Percentiles rank a stretch among this genome's conserved stretches.
Evolutionary conservation across 2,888 invertebrate genomes (phyloP).

Genomic region (Aphrophora alni): DNA sequence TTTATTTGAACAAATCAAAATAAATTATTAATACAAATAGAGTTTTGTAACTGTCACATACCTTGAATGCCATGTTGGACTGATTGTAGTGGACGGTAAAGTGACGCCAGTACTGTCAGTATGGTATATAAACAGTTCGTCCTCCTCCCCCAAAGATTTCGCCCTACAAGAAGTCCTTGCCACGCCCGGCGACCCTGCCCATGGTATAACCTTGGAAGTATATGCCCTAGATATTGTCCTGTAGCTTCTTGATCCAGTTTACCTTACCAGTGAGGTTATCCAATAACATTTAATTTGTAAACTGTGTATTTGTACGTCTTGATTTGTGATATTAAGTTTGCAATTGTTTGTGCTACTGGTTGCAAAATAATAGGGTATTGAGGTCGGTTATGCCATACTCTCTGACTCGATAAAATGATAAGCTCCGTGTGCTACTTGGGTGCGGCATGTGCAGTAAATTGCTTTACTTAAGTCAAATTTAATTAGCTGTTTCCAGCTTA

Average conservation of each 20-base stretch:
- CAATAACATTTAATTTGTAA: neutral
- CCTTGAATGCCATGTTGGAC: constrained; percentile 38
- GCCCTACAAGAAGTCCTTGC: neutral
- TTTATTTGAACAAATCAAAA: neutral
- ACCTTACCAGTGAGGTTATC: neutral
- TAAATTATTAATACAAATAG: neutral
- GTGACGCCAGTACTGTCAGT: neutral
- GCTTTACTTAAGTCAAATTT: neutral
- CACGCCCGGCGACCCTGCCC: neutral
- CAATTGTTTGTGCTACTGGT: neutral
- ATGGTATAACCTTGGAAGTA: neutral
- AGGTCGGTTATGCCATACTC: constrained; percentile 1
- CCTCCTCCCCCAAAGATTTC: neutral
- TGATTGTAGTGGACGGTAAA: neutral
- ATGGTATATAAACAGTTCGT: neutral
- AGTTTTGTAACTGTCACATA: neutral
- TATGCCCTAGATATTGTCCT: neutral
- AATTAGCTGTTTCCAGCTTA: neutral
- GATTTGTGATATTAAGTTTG: neutral
- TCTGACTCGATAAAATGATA: neutral
- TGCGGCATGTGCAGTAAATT: neutral
- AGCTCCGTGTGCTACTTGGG: neutral
- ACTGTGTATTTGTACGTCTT: neutral
- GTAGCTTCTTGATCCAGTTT: neutral
- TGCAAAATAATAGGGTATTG: neutral